Conservation (phyloP, 2,888 invertebrate species). For the Salpingus planirostris region DNA sequence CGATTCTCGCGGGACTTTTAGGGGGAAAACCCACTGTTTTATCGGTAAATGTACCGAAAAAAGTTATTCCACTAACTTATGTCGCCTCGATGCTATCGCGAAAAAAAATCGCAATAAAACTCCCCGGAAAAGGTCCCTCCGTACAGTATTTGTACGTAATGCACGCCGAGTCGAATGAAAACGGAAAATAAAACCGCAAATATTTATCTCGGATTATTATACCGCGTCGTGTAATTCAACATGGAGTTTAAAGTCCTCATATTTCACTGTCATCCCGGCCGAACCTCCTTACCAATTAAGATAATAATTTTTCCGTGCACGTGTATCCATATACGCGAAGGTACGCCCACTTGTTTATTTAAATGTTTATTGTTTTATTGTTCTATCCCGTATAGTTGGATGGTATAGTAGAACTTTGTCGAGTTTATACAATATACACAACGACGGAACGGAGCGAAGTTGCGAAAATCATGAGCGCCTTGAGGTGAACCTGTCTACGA, state of each 20-base stretch:
- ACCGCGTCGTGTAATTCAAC: conserved; percentile 17
- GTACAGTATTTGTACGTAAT: too few species aligned
- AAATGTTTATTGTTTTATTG: conserved; percentile 15
- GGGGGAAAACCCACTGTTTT: conserved; percentile 34
- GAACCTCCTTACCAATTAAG: conserved; percentile 22
- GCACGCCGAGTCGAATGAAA: too few species aligned
- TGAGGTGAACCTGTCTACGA: too few species aligned
- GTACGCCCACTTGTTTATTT: conserved; percentile 17
- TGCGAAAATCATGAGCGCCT: too few species aligned
- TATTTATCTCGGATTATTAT: conserved; percentile 14
- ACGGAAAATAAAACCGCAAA: conserved; percentile 20
- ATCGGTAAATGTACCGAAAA: conserved; percentile 40
- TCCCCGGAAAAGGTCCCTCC: too few species aligned
- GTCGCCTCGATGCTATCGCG: too few species aligned
- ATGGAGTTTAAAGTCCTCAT: conserved; percentile 24
- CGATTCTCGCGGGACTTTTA: conserved; percentile 35
- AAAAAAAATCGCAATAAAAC: too few species aligned
- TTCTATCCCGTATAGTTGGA: background rate
- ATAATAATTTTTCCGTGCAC: conserved; percentile 16
- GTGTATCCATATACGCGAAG: conserved; percentile 10
- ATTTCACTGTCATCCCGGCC: conserved; percentile 22
- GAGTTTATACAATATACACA: too few species aligned
- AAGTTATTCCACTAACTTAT: too few species aligned
- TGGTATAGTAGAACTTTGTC: too few species aligned
- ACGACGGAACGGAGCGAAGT: too few species aligned